These are phyloP conservation scores for Lutra lutra DNA, from an alignment of 2,797 vertebrate genomes.

Conservation along the genomic window DNA sequence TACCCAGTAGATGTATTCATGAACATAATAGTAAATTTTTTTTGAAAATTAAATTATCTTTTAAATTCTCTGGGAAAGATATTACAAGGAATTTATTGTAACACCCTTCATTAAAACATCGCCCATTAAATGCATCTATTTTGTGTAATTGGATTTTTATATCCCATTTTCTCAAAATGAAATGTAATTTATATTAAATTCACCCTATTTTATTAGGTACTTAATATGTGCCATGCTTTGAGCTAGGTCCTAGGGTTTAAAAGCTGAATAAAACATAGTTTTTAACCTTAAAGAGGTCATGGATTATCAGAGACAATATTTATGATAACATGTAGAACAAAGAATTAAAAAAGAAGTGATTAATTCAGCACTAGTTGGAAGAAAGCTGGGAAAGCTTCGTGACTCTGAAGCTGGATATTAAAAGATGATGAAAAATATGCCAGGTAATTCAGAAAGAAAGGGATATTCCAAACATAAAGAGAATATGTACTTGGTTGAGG, in stretches of 20 bases:
- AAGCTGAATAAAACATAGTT: not conserved
- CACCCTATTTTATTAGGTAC: not conserved
- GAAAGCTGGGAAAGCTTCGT: not conserved
- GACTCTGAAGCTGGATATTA: not conserved
- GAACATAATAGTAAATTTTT: not conserved
- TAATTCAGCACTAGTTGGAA: not conserved
- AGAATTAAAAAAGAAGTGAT: not conserved
- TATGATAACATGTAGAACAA: not conserved
- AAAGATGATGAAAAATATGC: not conserved
- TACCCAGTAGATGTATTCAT: not conserved
- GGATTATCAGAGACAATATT: not conserved
- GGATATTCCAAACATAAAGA: not conserved
- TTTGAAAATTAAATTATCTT: not conserved
- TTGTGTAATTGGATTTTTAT: not conserved
- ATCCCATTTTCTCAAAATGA: not conserved
- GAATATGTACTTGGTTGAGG: not conserved
- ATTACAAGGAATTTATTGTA: not conserved
- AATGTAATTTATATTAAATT: conserved; percentile 14
- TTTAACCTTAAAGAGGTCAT: not conserved
- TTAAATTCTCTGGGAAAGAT: conserved; percentile 17
- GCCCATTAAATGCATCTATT: not conserved
- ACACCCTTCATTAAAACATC: not conserved
- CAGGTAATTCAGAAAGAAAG: not conserved
- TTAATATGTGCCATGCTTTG: not conserved
- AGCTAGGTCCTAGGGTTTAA: not conserved